These are phyloP conservation scores for Lutjanus campechanus DNA, from an alignment of 2,797 vertebrate genomes.

Conservation along the genomic window DNA sequence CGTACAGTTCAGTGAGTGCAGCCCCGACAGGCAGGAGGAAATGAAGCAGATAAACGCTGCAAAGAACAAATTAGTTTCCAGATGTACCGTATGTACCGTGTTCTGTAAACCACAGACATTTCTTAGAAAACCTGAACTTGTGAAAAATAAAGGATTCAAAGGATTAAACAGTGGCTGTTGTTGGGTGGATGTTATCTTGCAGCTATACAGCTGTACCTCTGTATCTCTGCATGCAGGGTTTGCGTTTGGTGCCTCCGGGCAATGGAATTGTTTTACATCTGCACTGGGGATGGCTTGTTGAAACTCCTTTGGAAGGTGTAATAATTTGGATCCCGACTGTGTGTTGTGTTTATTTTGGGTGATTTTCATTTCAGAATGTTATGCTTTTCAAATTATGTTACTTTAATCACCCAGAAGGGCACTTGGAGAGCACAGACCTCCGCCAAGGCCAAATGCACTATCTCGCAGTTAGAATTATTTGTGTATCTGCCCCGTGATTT, in stretches of 20 bases:
- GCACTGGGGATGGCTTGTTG: not conserved
- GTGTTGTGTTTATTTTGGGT: not conserved
- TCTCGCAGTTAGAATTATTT: too few relatives aligned
- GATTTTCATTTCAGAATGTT: not conserved
- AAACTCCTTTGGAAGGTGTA: not conserved
- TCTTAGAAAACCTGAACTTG: slow-evolving; percentile 29
- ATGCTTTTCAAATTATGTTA: not conserved
- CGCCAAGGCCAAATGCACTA: too few relatives aligned
- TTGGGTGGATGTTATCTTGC: slow-evolving; percentile 25
- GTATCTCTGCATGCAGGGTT: not conserved
- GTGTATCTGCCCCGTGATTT: too few relatives aligned
- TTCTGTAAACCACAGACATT: slow-evolving; percentile 16
- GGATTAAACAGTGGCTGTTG: not conserved
- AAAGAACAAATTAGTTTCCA: slow-evolving; percentile 25
- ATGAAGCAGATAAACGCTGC: slow-evolving; percentile 37
- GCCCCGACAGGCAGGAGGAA: slow-evolving; percentile 53
- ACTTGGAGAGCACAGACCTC: too few relatives aligned
- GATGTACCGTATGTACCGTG: slow-evolving; percentile 1
- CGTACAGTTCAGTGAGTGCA: slow-evolving; percentile 9
- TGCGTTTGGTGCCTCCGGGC: not conserved
- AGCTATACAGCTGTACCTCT: not conserved
- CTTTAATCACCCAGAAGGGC: not conserved
- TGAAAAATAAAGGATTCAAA: slow-evolving; percentile 4
- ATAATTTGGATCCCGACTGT: not conserved
- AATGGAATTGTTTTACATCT: not conserved